These are phyloP conservation scores for Caradrina kadenii DNA, from an alignment of 2,888 invertebrate genomes.

Conservation along the genomic window DNA sequence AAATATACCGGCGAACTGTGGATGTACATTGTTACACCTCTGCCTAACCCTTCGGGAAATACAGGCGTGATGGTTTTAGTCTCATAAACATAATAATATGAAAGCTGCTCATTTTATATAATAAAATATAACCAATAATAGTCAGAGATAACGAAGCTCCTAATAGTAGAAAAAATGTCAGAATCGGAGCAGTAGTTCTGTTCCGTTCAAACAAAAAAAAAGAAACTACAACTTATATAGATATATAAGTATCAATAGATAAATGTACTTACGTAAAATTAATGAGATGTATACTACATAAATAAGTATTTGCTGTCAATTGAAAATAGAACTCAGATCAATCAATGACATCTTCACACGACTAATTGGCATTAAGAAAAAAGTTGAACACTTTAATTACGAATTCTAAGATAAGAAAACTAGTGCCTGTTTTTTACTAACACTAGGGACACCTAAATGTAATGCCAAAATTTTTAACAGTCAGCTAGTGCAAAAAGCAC, in stretches of 20 bases:
- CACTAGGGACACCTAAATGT: background rate
- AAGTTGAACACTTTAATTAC: background rate
- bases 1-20: no score
- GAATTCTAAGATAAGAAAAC: background rate
- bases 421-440: background rate
- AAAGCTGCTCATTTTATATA: background rate
- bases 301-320: background rate
- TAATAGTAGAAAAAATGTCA: no score
- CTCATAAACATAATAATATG: background rate
- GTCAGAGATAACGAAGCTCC: no score
- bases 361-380: conserved; percentile 2
- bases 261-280: no score
- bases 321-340: background rate
- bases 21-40: no score
- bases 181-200: no score
- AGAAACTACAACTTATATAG: no score
- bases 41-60: no score
- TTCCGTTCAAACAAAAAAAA: no score
- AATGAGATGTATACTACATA: background rate
- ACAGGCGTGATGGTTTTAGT: no score
- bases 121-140: background rate
- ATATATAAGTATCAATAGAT: no score
- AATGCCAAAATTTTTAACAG: background rate
- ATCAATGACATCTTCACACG: background rate
- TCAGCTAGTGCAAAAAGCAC: background rate